A percentile compares a stretch with the other conserved stretches of the same genome.
These are phyloP conservation scores for Planococcus citri DNA, from an alignment of 1,140 invertebrate species.

Conservation along the genomic window DNA sequence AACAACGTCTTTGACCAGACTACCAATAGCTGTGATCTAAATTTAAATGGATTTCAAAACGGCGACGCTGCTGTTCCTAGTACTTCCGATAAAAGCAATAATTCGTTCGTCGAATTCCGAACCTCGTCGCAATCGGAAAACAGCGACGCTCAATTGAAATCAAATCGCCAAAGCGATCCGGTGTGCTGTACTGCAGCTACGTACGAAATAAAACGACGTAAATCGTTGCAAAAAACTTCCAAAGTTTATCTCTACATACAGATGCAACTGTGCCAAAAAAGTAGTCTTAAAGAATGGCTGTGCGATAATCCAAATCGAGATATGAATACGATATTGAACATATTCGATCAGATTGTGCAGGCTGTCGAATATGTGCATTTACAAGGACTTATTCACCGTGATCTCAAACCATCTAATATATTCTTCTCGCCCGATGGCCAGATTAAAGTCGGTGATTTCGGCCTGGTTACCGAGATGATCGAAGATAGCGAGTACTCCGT, in stretches of 20 bases:
- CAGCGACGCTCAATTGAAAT: neutral
- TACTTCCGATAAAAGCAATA: neutral
- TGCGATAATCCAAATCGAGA: constrained; percentile 39
- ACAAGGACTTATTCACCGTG: constrained; percentile 81
- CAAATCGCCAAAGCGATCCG: neutral
- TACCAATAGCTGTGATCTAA: neutral
- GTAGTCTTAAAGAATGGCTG: constrained; percentile 86
- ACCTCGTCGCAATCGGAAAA: neutral
- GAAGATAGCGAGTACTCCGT: constrained; percentile 25
- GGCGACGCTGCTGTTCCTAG: too few species aligned
- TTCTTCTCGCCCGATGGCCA: constrained; percentile 81
- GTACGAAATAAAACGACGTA: neutral
- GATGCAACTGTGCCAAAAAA: constrained; percentile 86
- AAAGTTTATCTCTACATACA: constrained; percentile 69
- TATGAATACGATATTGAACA: constrained; percentile 44
- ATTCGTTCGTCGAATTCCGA: neutral
- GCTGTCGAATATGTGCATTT: constrained; percentile 92
- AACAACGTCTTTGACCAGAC: neutral
- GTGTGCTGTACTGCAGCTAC: neutral
- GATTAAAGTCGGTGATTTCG: constrained; percentile 95
- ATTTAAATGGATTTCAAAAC: neutral
- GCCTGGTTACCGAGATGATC: constrained; percentile 71
- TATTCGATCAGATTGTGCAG: constrained; percentile 85
- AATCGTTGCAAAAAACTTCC: constrained; percentile 18
- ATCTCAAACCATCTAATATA: constrained; percentile 94